These are phyloP conservation scores for Nansenia antarctica DNA, from an alignment of 2,113 vertebrate species.

Conservation along the genomic window DNA sequence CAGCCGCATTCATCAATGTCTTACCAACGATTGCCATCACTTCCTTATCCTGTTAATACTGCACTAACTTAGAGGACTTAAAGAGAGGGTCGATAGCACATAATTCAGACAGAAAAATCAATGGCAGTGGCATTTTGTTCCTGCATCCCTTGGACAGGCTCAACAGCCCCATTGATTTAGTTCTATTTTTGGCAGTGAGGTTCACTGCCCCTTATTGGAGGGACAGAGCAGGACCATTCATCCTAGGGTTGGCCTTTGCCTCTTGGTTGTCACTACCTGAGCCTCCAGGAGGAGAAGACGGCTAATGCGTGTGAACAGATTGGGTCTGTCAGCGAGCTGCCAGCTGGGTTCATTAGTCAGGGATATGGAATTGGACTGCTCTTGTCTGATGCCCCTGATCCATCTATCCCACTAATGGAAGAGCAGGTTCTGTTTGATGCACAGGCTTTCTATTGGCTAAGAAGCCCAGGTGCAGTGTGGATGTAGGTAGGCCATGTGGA, in stretches of 20 bases:
- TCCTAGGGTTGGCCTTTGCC: slow-evolving; percentile 44
- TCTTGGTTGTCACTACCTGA: slow-evolving; percentile 33
- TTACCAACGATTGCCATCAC: slow-evolving; percentile 34
- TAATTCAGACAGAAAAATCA: slow-evolving; percentile 66
- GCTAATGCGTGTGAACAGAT: too few relatives aligned
- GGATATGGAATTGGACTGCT: not conserved
- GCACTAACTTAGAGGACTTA: slow-evolving; percentile 55
- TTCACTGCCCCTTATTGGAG: slow-evolving; percentile 53
- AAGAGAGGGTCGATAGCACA: slow-evolving; percentile 51
- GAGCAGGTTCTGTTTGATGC: too few relatives aligned
- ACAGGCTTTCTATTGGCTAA: too few relatives aligned
- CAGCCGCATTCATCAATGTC: slow-evolving; percentile 28
- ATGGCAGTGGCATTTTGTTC: slow-evolving; percentile 58
- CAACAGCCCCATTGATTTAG: slow-evolving; percentile 60
- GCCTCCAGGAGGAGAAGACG: too few relatives aligned
- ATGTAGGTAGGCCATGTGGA: too few relatives aligned
- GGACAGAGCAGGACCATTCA: slow-evolving; percentile 45
- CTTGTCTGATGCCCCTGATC: not conserved
- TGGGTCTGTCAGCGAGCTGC: not conserved
- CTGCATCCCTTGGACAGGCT: slow-evolving; percentile 37
- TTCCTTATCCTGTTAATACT: slow-evolving; percentile 49
- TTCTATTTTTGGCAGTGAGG: slow-evolving; percentile 62
- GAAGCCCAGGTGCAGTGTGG: too few relatives aligned
- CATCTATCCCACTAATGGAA: too few relatives aligned
- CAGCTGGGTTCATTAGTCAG: not conserved